Evolutionary conservation across 2,797 vertebrate genomes (phyloP).

Genomic region (Phyllotis vaccarum): DNA sequence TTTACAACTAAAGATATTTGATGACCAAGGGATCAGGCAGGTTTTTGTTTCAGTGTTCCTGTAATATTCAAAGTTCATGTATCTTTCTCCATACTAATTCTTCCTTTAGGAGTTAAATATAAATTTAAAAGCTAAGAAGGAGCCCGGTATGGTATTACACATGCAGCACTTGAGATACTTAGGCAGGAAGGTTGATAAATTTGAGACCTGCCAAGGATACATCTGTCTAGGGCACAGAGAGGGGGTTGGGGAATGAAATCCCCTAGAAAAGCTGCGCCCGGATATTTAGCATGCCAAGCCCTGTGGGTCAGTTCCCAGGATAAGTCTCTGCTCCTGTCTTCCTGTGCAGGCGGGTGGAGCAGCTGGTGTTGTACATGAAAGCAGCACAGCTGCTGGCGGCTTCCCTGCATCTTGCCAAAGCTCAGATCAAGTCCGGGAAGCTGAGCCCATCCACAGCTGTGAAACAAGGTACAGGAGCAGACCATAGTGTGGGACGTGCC

Average conservation of each 20-base stretch:
- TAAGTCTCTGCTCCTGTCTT: constrained; percentile 53
- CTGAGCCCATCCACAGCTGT: constrained; percentile 97
- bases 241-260: neutral
- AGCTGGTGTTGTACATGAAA: constrained; percentile 98
- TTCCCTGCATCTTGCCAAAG: constrained; percentile 97
- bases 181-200: neutral
- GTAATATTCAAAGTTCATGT: neutral
- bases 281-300: neutral
- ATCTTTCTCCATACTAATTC: neutral
- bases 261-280: neutral
- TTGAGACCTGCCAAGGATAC: neutral
- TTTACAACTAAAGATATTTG: neutral
- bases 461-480: constrained; percentile 92
- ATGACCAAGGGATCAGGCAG: neutral
- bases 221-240: neutral
- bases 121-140: neutral
- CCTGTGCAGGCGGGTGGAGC: constrained; percentile 94
- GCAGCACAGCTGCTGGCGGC: constrained; percentile 96
- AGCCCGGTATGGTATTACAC: neutral
- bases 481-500: rapidly evolving
- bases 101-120: neutral
- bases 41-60: neutral
- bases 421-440: constrained; percentile 96
- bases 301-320: neutral
- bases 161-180: neutral